Base-by-base conservation (phyloP, 2,113 vertebrate genomes). In the Syrmaticus mikado region DNA sequence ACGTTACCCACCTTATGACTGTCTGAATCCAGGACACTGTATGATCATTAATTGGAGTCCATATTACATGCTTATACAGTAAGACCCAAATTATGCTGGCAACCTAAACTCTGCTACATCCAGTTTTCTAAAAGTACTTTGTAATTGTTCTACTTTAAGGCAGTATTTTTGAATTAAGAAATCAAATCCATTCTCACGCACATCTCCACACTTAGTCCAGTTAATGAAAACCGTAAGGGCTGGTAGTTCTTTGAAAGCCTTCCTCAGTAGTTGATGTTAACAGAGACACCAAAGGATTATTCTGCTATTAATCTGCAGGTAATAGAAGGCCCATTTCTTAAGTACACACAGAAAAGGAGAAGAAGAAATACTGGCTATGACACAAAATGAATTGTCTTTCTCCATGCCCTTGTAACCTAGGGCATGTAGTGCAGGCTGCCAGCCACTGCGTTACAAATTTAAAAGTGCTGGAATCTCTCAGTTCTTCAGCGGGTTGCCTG, bases 381-480 rank as follows among this genome's bases (percentile, higher is more conserved):
- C 97, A 98, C 89, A 90, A 97, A 97, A 98, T 97, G 97, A 94
- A 98, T 97, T 98, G 97, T 96, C 96, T 98, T 96, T 86, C 85
- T 97, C 87, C 70, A 50, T 98, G 98, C 98, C 98, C 99, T 98
- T 96, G 97, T 98, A 99, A 99, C 98, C 98, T 97, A 98, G 98
- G 98, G 98, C 97, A 98, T 99, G 98, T 98, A 99, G 98, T 98
- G 98, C 98, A 98, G 98, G 97, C 97, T 97, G 98, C 98, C 98
- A 98, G 98, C 98, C 98, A 98, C 98, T 96, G 97, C 98, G 97
- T 98, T 98, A 97, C 98, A 99, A 98, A 99, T 98, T 98, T 97
- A 97, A 98, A 97, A 98, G 98, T 98, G 98, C 98, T 98, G 98
- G 98, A 98, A 99, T 99, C 98, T 98, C 98, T 98, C 96, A 34